Evolutionary conservation across 1,140 invertebrate species (phyloP), one percentile per base, ranked within the genome.

Genomic region (Apis cerana): DNA sequence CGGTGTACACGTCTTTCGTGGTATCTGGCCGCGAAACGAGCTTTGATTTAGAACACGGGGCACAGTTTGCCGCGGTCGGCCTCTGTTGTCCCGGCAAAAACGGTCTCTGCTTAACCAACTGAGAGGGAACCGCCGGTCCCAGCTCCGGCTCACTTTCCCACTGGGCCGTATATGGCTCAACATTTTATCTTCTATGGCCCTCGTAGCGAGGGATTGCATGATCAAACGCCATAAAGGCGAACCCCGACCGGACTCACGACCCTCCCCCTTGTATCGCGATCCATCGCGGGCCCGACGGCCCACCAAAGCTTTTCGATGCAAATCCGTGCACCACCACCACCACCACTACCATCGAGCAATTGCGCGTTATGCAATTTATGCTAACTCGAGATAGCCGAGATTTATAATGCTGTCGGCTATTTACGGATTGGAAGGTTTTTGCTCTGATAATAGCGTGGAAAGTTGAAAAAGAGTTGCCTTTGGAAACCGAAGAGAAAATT

Each of bases 121-220:
- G 72, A 71, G 75, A 84, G 75, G 23, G 52, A 62, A 70, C 70
- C 62, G 81, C 70, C 58, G 70, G 62, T 79, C 64, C 52, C 79
- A 68, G n/a, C 64, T 27, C 43, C 68, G 62, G 59, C n/a, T 85
- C 61, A 87, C 86, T 88, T 88, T 85, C 85, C 83, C 82, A 89
- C 62, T 84, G 82, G 75, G 27, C 75, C 83, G 67, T 89, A 89
- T 89, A 90, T 87, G 88, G 83, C 58, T 62, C 75, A 81, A 75
- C 77, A 82, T 90, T 90, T 85, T 82, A 89, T 89, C 80, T 87
- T 80, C 77, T 82, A 79, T 48, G 87, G 86, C n/a, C 67, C 61
- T 85, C 58, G 82, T 75, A 85, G 71, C 65, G 33, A 77, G 59
- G 77, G 75, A 79, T 82, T 87, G 65, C 70, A 76, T 67, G 80